Evolutionary conservation across 2,797 vertebrate genomes (phyloP).

Genomic region (Premnoplex brunnescens): DNA sequence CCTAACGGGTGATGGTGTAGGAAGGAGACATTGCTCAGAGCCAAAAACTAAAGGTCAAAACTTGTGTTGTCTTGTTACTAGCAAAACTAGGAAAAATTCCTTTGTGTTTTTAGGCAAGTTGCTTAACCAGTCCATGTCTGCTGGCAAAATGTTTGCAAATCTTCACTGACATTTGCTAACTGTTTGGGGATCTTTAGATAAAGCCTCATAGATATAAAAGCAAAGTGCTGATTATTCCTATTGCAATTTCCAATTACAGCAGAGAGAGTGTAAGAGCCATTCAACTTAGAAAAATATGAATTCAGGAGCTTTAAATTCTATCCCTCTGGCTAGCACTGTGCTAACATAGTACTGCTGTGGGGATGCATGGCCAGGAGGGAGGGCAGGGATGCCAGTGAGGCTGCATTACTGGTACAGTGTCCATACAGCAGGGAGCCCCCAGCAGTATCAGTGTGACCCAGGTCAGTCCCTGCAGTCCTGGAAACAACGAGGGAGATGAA

Average conservation of each 20-base stretch:
- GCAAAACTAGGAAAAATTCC: conserved; percentile 9
- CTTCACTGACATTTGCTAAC: background rate
- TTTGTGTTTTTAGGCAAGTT: background rate
- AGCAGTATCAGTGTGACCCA: accelerated
- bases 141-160: background rate
- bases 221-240: background rate
- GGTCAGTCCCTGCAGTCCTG: background rate
- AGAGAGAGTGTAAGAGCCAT: background rate
- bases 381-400: background rate
- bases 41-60: conserved; percentile 34
- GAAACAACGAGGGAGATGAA: background rate
- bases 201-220: background rate
- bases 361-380: background rate
- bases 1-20: background rate
- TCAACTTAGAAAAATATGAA: background rate
- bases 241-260: background rate
- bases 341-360: background rate
- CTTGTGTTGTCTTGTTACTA: conserved; percentile 36
- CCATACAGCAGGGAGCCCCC: background rate
- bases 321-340: background rate
- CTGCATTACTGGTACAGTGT: background rate
- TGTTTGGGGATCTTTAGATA: background rate
- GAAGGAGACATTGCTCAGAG: background rate
- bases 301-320: background rate
- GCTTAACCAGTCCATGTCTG: background rate